These are phyloP conservation scores for Sus scrofa DNA, from an alignment of 2,113 vertebrate genomes.

Conservation along the genomic window T2T-Sscrofa CM000823.6:172501-173000, in stretches of 20 bases:
- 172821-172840: not conserved
- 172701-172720: not conserved
- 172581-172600: not conserved
- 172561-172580: not conserved
- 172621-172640: not conserved
- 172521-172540: not conserved
- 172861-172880: not conserved
- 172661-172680: not conserved
- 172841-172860: fast-evolving
- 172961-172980: not conserved
- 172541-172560: not conserved
- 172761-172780: not conserved
- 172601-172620: not conserved
- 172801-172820: not conserved
- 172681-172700: not conserved
- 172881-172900: not conserved
- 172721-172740: not conserved
- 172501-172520: not conserved
- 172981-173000: not conserved
- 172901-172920: fast-evolving
- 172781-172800: no score
- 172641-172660: not conserved
- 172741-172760: not conserved
- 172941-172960: not conserved
- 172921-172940: not conserved